Evolutionary conservation across 2,113 vertebrate genomes (phyloP).

Genomic region (Gallinago jamesoni): DNA sequence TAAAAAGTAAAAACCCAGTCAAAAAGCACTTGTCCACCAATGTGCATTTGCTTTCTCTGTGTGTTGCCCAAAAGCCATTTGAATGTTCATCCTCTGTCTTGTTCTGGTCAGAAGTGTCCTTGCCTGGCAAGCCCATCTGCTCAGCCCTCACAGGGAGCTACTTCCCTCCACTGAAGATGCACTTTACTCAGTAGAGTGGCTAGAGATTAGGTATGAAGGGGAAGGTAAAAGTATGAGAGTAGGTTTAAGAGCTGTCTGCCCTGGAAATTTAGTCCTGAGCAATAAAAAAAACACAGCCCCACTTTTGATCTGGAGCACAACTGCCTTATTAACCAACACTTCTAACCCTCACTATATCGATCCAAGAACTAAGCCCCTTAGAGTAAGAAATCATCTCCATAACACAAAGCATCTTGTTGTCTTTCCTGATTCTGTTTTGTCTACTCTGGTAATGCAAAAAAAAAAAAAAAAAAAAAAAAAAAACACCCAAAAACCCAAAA

Average conservation of each 20-base stretch:
- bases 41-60: neutral
- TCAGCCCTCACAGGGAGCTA: neutral
- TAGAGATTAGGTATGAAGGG: neutral
- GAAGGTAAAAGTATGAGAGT: neutral
- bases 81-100: neutral
- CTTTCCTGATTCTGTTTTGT: neutral
- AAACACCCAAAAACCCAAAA: no score
- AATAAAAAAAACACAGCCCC: neutral
- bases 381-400: neutral
- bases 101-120: neutral
- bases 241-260: neutral
- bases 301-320: neutral
- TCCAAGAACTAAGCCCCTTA: neutral
- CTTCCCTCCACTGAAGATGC: neutral
- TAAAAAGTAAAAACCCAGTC: neutral
- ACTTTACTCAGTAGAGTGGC: neutral
- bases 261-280: neutral
- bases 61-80: neutral
- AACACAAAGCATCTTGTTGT: neutral
- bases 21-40: neutral
- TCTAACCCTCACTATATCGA: neutral
- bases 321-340: neutral
- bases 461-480: no score
- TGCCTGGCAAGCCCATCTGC: fast-evolving
- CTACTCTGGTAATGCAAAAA: neutral